These are phyloP conservation scores for Hypsopygia costalis DNA, from an alignment of 2,888 invertebrate species.

Conservation along the genomic window DNA sequence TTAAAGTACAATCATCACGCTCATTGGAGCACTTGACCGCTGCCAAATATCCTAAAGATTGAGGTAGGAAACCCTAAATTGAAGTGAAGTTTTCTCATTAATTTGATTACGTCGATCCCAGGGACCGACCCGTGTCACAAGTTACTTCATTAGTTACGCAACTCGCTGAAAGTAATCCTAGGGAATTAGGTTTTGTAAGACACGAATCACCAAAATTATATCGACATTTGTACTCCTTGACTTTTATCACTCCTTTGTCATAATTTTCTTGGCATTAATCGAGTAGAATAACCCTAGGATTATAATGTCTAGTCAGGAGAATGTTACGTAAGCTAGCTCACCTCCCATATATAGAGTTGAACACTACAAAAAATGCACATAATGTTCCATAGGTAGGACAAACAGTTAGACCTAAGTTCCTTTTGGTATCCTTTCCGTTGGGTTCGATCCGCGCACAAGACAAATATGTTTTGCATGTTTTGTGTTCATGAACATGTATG, in stretches of 20 bases:
- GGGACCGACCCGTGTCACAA: conserved; percentile 77
- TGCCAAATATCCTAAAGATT: conserved; percentile 72
- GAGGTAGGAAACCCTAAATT: conserved; percentile 74
- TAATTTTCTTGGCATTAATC: neutral
- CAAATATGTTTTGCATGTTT: too few relatives aligned
- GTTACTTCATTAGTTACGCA: conserved; percentile 79
- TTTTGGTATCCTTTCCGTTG: too few relatives aligned
- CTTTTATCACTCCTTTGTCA: neutral
- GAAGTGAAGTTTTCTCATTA: conserved; percentile 80
- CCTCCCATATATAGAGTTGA: too few relatives aligned
- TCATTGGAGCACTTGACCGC: conserved; percentile 63
- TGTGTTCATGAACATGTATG: too few relatives aligned
- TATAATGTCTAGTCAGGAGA: too few relatives aligned
- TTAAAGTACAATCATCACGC: conserved; percentile 39
- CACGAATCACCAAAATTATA: conserved; percentile 65
- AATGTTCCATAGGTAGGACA: too few relatives aligned
- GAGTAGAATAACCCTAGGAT: too few relatives aligned
- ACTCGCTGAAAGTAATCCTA: conserved; percentile 73
- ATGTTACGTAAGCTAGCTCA: too few relatives aligned
- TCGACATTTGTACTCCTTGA: conserved; percentile 29
- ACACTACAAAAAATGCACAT: too few relatives aligned
- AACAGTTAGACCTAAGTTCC: too few relatives aligned
- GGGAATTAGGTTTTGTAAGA: conserved; percentile 71
- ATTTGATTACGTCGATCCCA: conserved; percentile 79
- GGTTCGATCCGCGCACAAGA: too few relatives aligned